phyloP scores from a whole-genome alignment of 2,797 vertebrate genomes.

The Tenualosa thibaudeaui region DNA sequence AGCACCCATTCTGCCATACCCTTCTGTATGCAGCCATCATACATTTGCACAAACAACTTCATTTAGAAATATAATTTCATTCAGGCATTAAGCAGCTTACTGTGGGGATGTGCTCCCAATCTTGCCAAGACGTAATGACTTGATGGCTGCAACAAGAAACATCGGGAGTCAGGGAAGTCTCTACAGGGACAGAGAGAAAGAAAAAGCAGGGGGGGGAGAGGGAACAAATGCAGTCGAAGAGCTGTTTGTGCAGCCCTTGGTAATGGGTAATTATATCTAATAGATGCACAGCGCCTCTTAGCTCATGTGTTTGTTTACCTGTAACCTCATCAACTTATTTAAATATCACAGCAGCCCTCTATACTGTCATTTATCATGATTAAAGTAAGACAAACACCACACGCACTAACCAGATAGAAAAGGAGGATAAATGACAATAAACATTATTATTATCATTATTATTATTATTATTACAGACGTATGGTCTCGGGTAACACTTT shows the following conservation, averaged over 20 bases:
- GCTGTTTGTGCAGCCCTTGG: conserved; percentile 25
- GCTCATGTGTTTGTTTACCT: conserved; percentile 29
- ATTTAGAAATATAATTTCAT: conserved; percentile 71
- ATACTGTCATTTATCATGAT: conserved; percentile 11
- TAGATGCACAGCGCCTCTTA: neutral
- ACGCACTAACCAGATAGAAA: neutral
- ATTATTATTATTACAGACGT: neutral
- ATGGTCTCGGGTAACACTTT: too few relatives aligned
- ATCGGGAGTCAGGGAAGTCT: conserved; percentile 64
- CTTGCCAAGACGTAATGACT: conserved; percentile 70
- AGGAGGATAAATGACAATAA: neutral
- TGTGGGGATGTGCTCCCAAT: conserved; percentile 57
- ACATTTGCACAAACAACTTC: conserved; percentile 62
- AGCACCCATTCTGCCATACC: neutral
- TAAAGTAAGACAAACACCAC: neutral
- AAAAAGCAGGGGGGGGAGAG: neutral
- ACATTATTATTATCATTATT: neutral
- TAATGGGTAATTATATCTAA: conserved; percentile 48
- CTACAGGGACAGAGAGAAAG: neutral
- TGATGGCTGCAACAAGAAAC: conserved; percentile 52
- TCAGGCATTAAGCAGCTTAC: conserved; percentile 71
- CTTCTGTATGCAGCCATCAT: conserved; percentile 50
- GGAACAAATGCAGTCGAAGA: neutral
- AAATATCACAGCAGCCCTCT: conserved; percentile 4
- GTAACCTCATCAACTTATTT: conserved; percentile 17